A percentile compares a stretch with the other conserved stretches of the same genome.
phyloP scores from a whole-genome alignment of 2,113 vertebrate genomes.

The Sminthopsis crassicaudata region DNA sequence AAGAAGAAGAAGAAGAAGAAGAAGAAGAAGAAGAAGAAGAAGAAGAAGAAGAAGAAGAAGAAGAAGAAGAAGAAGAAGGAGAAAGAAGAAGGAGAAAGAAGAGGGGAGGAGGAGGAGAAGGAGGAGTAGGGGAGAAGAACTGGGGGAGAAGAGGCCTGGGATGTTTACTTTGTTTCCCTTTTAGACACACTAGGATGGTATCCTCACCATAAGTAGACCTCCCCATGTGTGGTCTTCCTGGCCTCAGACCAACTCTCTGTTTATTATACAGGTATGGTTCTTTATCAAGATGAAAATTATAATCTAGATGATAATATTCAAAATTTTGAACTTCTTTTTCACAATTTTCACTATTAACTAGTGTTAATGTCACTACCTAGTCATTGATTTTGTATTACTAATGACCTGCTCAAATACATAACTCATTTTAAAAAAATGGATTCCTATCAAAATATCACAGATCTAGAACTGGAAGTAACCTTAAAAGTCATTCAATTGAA shows the following conservation, averaged over 20 bases:
- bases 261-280: background rate
- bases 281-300: background rate
- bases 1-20: too few species aligned
- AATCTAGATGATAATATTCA: background rate
- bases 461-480: background rate
- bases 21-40: too few species aligned
- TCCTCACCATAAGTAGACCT: too few species aligned
- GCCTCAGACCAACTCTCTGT: background rate
- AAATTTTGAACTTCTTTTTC: background rate
- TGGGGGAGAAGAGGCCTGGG: too few species aligned
- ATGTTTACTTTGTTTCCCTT: too few species aligned
- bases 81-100: too few species aligned
- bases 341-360: background rate
- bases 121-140: too few species aligned
- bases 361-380: background rate
- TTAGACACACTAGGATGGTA: too few species aligned
- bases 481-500: background rate
- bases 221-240: background rate
- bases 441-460: background rate
- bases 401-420: background rate
- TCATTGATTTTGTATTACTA: background rate
- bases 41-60: too few species aligned
- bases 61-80: too few species aligned
- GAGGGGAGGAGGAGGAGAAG: too few species aligned
- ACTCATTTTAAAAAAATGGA: background rate